A percentile compares a stretch with the other conserved stretches of the same genome.
Evolutionary conservation across 2,113 vertebrate genomes (phyloP).

Genomic region (Malurus cyaneus): DNA sequence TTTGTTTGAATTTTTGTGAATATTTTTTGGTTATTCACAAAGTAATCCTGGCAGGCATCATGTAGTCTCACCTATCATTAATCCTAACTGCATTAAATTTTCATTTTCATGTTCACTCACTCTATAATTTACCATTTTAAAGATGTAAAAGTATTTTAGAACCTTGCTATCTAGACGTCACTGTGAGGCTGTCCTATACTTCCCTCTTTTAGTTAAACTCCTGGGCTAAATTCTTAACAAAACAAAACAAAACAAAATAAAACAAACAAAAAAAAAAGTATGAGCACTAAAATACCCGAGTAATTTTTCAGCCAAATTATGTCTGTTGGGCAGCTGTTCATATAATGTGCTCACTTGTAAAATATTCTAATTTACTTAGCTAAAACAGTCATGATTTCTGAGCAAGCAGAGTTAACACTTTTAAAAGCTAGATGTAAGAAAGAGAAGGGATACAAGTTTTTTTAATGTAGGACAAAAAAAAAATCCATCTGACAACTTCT

Average conservation of each 20-base stretch:
- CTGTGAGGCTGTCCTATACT: not conserved
- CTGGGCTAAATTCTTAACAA: not conserved
- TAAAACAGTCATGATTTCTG: not conserved
- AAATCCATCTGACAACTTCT: not conserved
- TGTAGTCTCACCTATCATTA: not conserved
- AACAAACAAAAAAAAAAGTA: not conserved
- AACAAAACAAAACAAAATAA: not conserved
- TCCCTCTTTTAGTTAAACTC: not conserved
- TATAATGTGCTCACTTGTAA: not conserved
- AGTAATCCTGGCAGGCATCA: not conserved
- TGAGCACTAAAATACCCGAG: not conserved
- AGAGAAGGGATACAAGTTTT: not conserved
- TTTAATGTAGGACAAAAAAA: not conserved
- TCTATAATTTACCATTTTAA: not conserved
- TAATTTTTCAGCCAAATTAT: not conserved
- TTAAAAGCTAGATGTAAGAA: not conserved
- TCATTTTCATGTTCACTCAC: not conserved
- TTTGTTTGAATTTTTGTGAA: not conserved
- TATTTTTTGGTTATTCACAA: not conserved
- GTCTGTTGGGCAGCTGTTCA: not conserved
- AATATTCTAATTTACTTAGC: not conserved
- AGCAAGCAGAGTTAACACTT: not conserved
- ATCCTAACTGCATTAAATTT: not conserved
- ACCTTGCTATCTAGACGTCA: not conserved
- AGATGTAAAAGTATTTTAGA: not conserved